Evolutionary conservation across 2,888 invertebrate genomes (phyloP).

Genomic region (Dicranocentrus wangi): DNA sequence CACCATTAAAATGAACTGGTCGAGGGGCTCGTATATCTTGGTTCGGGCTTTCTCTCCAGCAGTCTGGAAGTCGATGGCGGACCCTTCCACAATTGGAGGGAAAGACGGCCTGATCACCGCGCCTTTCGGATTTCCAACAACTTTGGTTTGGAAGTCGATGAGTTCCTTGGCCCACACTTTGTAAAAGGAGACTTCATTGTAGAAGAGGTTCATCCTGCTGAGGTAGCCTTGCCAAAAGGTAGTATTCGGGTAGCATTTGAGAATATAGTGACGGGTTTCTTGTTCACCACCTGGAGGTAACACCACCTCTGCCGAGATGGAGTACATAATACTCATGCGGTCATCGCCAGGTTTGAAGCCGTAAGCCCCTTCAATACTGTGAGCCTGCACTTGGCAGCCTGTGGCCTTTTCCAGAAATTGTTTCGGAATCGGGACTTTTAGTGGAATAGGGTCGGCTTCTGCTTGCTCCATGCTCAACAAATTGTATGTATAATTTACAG

Average conservation of each 20-base stretch:
- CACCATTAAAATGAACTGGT: conserved; percentile 42
- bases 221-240: conserved; percentile 56
- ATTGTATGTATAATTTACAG: no score
- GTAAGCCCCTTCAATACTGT: conserved; percentile 18
- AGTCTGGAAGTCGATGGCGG: conserved; percentile 9
- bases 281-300: not conserved
- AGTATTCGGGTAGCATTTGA: conserved; percentile 65
- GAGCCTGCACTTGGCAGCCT: conserved; percentile 18
- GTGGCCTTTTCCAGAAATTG: conserved; percentile 4
- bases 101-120: not conserved
- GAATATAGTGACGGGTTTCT: conserved; percentile 29
- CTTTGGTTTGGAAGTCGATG: conserved; percentile 37
- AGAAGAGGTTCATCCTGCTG: conserved; percentile 55
- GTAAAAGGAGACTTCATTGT: conserved; percentile 60
- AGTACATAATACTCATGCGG: conserved; percentile 58
- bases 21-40: conserved; percentile 42
- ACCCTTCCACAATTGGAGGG: conserved; percentile 23
- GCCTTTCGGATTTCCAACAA: not conserved
- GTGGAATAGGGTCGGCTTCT: not conserved
- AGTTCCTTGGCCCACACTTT: conserved; percentile 43
- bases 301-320: not conserved
- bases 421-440: conserved; percentile 1
- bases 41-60: not conserved
- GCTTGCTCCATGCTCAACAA: not conserved
- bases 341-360: conserved; percentile 54